phyloP scores from a whole-genome alignment of 2,797 vertebrate genomes.

The Myripristis jacobus region DNA sequence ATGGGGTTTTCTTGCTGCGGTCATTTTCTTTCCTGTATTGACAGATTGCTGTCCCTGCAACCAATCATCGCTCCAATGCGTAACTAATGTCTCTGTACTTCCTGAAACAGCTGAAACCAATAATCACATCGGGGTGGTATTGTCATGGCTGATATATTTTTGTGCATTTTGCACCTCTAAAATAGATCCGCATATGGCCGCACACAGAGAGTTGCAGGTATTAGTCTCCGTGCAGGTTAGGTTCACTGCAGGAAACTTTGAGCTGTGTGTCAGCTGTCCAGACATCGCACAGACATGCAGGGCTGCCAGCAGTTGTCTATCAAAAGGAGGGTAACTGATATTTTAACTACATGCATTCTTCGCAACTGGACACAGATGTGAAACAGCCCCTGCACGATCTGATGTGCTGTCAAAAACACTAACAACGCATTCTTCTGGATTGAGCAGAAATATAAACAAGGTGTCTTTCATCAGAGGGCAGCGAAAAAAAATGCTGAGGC shows the following conservation, averaged over 20 bases:
- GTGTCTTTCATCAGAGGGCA: conserved; percentile 54
- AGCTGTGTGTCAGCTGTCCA: conserved; percentile 44
- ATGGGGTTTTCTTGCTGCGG: conserved; percentile 13
- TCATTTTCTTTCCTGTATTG: conserved; percentile 40
- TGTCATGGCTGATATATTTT: conserved; percentile 70
- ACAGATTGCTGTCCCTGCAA: conserved; percentile 56
- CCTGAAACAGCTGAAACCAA: conserved; percentile 73
- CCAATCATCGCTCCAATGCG: conserved; percentile 35
- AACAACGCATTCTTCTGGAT: conserved; percentile 33
- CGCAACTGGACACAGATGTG: conserved; percentile 74
- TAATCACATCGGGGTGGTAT: conserved; percentile 66
- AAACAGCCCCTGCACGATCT: conserved; percentile 45
- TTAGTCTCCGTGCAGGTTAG: conserved; percentile 57
- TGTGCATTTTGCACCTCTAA: conserved; percentile 47
- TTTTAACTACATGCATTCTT: conserved; percentile 48
- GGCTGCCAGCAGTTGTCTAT: conserved; percentile 63
- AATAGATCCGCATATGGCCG: conserved; percentile 36
- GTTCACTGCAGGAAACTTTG: conserved; percentile 48
- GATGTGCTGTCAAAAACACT: conserved; percentile 62
- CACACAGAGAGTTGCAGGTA: conserved; percentile 47
- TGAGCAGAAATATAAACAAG: conserved; percentile 64
- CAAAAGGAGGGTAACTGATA: conserved; percentile 39
- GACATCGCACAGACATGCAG: conserved; percentile 60
- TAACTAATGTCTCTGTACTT: conserved; percentile 55
- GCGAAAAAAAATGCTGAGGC: conserved; percentile 8